phyloP scores from a whole-genome alignment of 1,140 invertebrate species.

The Dufourea novaeangliae region DNA sequence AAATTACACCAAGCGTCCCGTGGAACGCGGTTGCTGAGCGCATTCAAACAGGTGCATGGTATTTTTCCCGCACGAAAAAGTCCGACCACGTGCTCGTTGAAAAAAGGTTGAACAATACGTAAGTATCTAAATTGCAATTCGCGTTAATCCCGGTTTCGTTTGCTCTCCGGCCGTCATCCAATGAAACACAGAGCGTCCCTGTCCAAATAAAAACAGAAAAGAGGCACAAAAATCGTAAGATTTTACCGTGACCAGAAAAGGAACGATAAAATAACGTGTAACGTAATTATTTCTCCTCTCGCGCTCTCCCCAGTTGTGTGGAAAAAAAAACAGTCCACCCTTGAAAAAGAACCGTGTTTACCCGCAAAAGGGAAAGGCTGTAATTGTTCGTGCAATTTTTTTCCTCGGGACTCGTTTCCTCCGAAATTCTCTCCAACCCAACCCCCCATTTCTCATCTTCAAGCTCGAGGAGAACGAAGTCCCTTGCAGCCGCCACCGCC shows the following conservation, averaged over 20 bases:
- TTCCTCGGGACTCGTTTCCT: constrained; percentile 45
- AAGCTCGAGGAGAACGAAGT: constrained; percentile 27
- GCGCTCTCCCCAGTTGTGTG: neutral
- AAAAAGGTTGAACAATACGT: constrained; percentile 42
- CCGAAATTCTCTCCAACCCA: constrained; percentile 48
- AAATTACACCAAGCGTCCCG: neutral
- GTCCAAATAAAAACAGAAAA: constrained; percentile 7
- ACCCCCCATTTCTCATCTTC: neutral
- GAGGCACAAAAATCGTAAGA: neutral
- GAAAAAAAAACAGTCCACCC: neutral
- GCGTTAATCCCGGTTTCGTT: constrained; percentile 22
- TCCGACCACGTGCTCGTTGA: constrained; percentile 42
- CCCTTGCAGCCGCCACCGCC: constrained; percentile 31
- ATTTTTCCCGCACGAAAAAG: constrained; percentile 58
- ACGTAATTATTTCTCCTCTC: neutral
- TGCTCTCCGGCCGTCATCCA: constrained; percentile 2
- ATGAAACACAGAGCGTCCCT: neutral
- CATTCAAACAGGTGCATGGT: constrained; percentile 64
- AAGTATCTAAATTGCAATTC: constrained; percentile 40
- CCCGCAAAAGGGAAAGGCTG: constrained; percentile 45
- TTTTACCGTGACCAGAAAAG: neutral
- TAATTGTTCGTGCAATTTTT: constrained; percentile 64
- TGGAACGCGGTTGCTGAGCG: constrained; percentile 25
- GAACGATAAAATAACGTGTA: neutral
- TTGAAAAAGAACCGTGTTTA: constrained; percentile 45